Base-by-base conservation (phyloP, 2,888 invertebrate genomes). In the Pristionchus arcanus region DNA sequence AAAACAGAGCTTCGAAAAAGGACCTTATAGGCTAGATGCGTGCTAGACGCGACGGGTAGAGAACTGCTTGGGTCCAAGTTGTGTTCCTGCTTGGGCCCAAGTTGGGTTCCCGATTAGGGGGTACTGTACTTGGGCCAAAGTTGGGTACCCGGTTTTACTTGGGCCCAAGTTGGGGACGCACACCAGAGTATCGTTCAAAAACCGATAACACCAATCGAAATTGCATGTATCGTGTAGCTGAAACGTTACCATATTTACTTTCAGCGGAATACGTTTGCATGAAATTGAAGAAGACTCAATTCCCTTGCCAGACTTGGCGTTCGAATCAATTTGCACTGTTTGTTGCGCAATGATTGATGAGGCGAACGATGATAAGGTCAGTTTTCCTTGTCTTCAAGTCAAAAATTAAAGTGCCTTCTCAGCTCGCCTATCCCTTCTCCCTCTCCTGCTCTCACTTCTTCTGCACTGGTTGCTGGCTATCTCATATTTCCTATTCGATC, bases 381-480 rank as follows among this genome's bases (percentile, higher is more conserved):
- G 3, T 31, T 28, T 13, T 66, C 28, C n/a, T 4, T 28, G 4
- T 25, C 0, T 66, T 25, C 13, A 66, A 4, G 28, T n/a, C 66
- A 9, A 66, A 5, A 4, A n/a, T 66, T 5, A 7, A 28, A 9
- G 25, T 0, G 0, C 15, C 13, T 77, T 77, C 9, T n/a, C 42
- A 77, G 74, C 21, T 77, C 3, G 25, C 42, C 2, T 42, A 42
- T 42, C 74, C 74, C 25, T 77, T 77, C 74, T 1, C 74, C 74
- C 74, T 77, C 42, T 77, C 74, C 3, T 77, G 74, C 21, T 77
- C 74, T 9, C 74, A 77, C 25, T 25, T 77, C 42, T 77, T 77
- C 74, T 77, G 74, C 25, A 25, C 42, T 77, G 74, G 74, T 1
- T 77, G 74, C 37, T 77, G 74, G 74, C 42, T 77, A 11, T 13